Conservation (phyloP, 2,888 invertebrate genomes). For the Agriopis aurantiaria region DNA sequence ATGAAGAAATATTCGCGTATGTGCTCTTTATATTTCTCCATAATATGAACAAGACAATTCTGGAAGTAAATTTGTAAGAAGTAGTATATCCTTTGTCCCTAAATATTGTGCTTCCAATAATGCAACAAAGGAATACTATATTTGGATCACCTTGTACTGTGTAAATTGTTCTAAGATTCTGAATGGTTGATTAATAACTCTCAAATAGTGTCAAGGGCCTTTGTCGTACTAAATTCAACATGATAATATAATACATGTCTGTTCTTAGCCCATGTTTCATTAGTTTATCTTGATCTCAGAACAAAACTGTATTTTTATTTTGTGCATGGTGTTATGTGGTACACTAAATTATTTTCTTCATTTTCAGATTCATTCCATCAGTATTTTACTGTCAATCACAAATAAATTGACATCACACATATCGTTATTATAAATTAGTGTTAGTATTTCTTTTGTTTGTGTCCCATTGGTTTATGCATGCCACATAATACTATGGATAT, state of each 20-base stretch:
- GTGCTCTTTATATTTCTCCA: slow-evolving; percentile 74
- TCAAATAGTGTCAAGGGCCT: slow-evolving; percentile 27
- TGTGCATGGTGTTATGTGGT: slow-evolving; percentile 85
- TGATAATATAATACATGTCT: background rate
- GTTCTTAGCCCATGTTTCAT: slow-evolving; percentile 23
- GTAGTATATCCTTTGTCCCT: slow-evolving; percentile 26
- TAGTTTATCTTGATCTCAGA: slow-evolving; percentile 49
- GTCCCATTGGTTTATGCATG: slow-evolving; percentile 69
- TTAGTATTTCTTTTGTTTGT: slow-evolving; percentile 50
- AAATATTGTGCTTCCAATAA: background rate
- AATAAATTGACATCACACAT: slow-evolving; percentile 42
- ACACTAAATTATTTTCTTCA: slow-evolving; percentile 57
- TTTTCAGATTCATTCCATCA: slow-evolving; percentile 45
- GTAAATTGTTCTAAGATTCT: slow-evolving; percentile 55
- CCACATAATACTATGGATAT: slow-evolving; percentile 84
- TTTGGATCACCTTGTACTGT: slow-evolving; percentile 39
- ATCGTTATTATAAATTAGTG: slow-evolving; percentile 46
- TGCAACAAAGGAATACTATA: slow-evolving; percentile 40
- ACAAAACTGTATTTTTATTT: slow-evolving; percentile 53
- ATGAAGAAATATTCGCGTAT: slow-evolving; percentile 79
- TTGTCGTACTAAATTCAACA: slow-evolving; percentile 4
- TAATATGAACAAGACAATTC: slow-evolving; percentile 60
- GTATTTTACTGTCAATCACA: slow-evolving; percentile 48
- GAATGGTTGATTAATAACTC: slow-evolving; percentile 28
- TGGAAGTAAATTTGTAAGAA: slow-evolving; percentile 20